phyloP scores from a whole-genome alignment of 1,140 invertebrate species.

The Drosophila ohnishii region DNA sequence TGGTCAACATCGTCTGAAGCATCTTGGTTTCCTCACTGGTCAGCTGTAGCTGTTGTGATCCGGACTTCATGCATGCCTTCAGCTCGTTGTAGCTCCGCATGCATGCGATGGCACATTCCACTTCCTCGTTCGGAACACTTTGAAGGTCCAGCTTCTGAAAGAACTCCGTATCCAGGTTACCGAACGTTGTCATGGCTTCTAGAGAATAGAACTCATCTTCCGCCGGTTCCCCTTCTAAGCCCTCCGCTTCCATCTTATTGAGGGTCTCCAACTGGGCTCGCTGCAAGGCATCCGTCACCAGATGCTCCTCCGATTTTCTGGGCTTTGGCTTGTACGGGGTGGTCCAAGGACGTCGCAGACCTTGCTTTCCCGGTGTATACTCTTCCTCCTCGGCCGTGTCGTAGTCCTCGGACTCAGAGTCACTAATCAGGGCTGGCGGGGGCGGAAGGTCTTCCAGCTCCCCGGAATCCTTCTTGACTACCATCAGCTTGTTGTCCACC shows the following conservation, averaged over 20 bases:
- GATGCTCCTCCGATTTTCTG: conserved; percentile 44
- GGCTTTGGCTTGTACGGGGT: conserved; percentile 47
- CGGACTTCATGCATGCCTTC: conserved; percentile 43
- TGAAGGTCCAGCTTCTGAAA: conserved; percentile 65
- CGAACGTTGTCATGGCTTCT: conserved; percentile 46
- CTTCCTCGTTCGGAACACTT: conserved; percentile 47
- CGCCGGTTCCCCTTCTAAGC: conserved; percentile 8
- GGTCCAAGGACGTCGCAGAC: conserved; percentile 37
- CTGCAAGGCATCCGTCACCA: conserved; percentile 35
- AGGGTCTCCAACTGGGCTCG: neutral
- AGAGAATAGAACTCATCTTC: conserved; percentile 57
- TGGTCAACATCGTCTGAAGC: conserved; percentile 27
- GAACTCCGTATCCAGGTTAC: conserved; percentile 64
- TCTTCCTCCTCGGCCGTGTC: conserved; percentile 59
- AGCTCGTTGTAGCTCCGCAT: conserved; percentile 68
- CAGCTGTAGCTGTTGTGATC: conserved; percentile 8
- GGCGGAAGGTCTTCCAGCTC: conserved; percentile 57
- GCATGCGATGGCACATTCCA: conserved; percentile 51
- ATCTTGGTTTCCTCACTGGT: conserved; percentile 44
- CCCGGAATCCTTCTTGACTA: conserved; percentile 70
- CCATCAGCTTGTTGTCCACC: conserved; percentile 63
- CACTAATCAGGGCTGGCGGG: conserved; percentile 53
- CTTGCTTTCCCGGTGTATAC: conserved; percentile 2
- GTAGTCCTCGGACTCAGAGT: conserved; percentile 48
- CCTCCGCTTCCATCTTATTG: conserved; percentile 7